Evolutionary conservation across 2,888 invertebrate genomes (phyloP), one percentile per base, ranked within the genome.

Genomic region (Tortrix viridana): DNA sequence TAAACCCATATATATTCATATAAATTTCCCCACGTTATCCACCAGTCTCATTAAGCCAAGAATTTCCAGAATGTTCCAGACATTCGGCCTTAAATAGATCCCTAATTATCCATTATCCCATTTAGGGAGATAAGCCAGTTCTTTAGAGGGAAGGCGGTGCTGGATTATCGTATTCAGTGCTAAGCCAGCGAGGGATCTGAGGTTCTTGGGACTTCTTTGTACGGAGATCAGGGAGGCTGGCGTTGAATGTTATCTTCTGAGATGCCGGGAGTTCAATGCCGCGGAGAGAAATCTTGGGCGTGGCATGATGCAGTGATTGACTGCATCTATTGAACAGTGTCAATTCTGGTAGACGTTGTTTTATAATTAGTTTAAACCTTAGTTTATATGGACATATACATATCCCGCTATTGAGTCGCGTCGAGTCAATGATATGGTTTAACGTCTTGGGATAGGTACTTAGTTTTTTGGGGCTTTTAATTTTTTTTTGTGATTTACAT

Each of bases 51-150:
- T 41, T 60, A 54, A 38, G 46, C 54, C 12, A 18, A 37, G 52
- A 52, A 37, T 56, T 46, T 57, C 56, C 62, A 55, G 56, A 62
- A 62, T 50, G 61, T 55, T 23, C 14, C 50, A 20, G 43, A 44
- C 20, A 23, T 43, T 61, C 14, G 56, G 12, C 38, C 37, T 56
- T 62, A 62, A 63, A 63, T 63, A 63, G 46, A 58, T 53, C n/a
- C 53, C 50, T 57, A 48, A 63, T 53, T 57, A 63, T 56, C 56
- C 23, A 57, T 63, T 53, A 63, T 52, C 16, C 63, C 63, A 53
- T 58, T 58, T 63, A 63, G 63, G 58, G 63, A 32, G 58, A 63
- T 63, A 63, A 32, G 44, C 41, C 44, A 37, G 44, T 46, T 19
- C 22, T 53, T 60, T 38, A 54, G 38, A 37, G 26, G 54, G 41